Evolutionary conservation across 2,888 invertebrate genomes (phyloP), one percentile per base, ranked within the genome.

Genomic region (Oscheius sp.): DNA sequence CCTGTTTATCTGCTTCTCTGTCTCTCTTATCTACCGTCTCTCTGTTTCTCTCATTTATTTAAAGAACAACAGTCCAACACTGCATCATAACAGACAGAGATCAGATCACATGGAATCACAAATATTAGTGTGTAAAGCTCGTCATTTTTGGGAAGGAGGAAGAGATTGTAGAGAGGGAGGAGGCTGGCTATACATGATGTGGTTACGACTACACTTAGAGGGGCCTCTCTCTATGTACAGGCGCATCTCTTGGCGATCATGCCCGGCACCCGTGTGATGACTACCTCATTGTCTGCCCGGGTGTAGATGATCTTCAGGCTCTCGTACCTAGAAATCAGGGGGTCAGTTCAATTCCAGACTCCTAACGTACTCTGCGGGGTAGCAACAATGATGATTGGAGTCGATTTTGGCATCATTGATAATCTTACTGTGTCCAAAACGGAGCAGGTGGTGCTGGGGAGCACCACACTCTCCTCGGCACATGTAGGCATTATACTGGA

Each of bases 221-320:
- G 13, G 32, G 4, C 2, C 9, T 21, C 32, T n/a, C 47, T n/a
- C 89, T 93, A 96, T 91, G 94, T 94, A 90, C 96, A 96, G 70
- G 95, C 95, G 90, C 96, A 96, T 88, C 93, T 93, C 85, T 95
- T 95, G 53, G 96, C 96, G 75, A 96, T 94, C 96, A 96, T 96
- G 35, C 95, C 95, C 5, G 95, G 95, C 85, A 96, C 92, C 78
- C 93, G 93, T 83, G 82, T 77, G 11, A 83, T 75, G 35, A 79
- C 75, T 55, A 89, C 81, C 35, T 81, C 75, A 35, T 77, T 75
- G 58, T 82, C 78, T 13, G 78, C 77, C n/a, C 79, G 83, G 10
- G 86, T 76, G 76, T 87, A 88, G 85, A 96, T 94, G 88, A 96
- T 93, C 90, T 94, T 95, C 50, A 87, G 81, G 85, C 93, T 92